A percentile compares a stretch with the other conserved stretches of the same genome.
Evolutionary conservation across 37 sponge, comb jelly and placozoan genomes (phyloP).

Genomic region (Dysidea cf. avara): DNA sequence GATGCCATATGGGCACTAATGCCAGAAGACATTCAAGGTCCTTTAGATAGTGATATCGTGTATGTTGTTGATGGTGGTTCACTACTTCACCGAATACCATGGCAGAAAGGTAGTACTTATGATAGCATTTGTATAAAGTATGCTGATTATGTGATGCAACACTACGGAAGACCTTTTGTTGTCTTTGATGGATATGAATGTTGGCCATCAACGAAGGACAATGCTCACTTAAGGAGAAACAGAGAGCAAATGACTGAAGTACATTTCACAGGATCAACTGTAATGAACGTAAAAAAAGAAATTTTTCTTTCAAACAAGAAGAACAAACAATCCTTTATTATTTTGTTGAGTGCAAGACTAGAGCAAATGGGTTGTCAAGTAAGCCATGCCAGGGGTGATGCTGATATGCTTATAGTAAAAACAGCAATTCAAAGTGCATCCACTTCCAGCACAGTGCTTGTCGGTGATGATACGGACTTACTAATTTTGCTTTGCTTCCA

Average conservation of each 20-base stretch:
- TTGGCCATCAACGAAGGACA: conserved; percentile 32
- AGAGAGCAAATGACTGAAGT: background rate
- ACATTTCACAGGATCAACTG: conserved; percentile 17
- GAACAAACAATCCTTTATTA: conserved; percentile 2
- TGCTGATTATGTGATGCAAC: conserved; percentile 17
- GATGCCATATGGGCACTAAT: too few relatives aligned
- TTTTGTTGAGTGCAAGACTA: conserved; percentile 15
- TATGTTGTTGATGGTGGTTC: conserved; percentile 35
- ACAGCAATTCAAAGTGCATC: conserved; percentile 5
- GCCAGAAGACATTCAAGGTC: background rate
- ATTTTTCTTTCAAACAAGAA: conserved; percentile 2
- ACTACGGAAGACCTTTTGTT: conserved; percentile 26
- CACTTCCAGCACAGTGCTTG: background rate
- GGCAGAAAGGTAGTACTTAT: conserved; percentile 24
- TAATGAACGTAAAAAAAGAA: conserved; percentile 27
- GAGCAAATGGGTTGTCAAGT: conserved; percentile 8
- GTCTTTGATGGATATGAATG: conserved; percentile 47
- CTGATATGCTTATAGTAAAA: conserved; percentile 17
- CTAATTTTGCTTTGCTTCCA: too few relatives aligned
- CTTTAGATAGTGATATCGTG: conserved; percentile 8
- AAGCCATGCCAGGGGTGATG: conserved; percentile 16
- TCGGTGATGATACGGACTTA: conserved; percentile 24
- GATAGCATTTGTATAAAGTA: conserved; percentile 8
- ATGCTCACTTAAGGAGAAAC: conserved; percentile 26
- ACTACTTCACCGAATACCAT: conserved; percentile 27